phyloP scores from a whole-genome alignment of 2,888 invertebrate species.

The Rhaphigaster nebulosa region DNA sequence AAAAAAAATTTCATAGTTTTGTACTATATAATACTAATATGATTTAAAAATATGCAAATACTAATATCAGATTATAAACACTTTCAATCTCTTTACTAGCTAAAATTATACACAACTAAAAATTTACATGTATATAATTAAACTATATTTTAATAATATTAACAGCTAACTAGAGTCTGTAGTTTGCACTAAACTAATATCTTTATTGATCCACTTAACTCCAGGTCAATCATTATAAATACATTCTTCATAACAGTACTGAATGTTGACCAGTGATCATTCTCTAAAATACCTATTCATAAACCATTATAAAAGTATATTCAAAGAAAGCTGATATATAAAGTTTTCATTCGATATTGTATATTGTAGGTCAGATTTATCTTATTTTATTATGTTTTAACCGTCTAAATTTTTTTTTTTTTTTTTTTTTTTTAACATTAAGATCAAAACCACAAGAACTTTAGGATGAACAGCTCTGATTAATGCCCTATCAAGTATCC shows the following conservation, averaged over 20 bases:
- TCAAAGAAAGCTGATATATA: neutral
- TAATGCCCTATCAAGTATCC: neutral
- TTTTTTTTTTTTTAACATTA: neutral
- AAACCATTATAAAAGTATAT: neutral
- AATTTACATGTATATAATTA: neutral
- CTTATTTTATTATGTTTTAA: neutral
- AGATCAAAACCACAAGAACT: neutral
- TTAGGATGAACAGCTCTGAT: neutral
- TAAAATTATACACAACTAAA: neutral
- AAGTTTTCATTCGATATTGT: neutral
- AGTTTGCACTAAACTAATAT: neutral
- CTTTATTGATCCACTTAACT: neutral
- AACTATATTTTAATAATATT: neutral
- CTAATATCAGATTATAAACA: neutral
- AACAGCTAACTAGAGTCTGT: neutral
- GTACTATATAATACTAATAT: neutral
- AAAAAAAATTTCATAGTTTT: neutral
- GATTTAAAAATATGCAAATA: neutral
- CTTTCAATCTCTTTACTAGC: neutral
- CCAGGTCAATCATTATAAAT: neutral
- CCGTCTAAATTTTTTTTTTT: neutral
- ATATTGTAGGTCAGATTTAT: neutral
- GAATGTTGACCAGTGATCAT: neutral
- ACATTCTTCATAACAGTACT: neutral
- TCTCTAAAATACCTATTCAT: neutral